These are phyloP conservation scores for Carabus problematicus DNA, from an alignment of 2,888 invertebrate species.

Conservation along the genomic window DNA sequence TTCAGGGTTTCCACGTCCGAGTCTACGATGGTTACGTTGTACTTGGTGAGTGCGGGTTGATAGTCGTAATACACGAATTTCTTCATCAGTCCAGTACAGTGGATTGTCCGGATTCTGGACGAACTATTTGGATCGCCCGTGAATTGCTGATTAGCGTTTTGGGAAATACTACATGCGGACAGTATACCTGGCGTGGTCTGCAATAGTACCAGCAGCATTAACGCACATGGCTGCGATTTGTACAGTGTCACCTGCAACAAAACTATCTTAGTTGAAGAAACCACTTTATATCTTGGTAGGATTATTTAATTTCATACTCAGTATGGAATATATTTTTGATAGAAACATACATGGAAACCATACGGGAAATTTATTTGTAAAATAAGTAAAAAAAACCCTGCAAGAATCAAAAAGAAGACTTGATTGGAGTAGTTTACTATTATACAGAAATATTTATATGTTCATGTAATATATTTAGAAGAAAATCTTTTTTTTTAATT, in stretches of 20 bases:
- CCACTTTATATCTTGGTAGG: too few relatives aligned
- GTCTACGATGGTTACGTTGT: slow-evolving; percentile 30
- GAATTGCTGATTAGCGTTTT: background rate
- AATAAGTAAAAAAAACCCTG: too few relatives aligned
- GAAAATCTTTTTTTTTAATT: too few relatives aligned
- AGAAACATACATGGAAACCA: too few relatives aligned
- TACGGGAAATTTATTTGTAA: too few relatives aligned
- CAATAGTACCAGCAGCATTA: background rate
- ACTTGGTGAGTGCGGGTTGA: background rate
- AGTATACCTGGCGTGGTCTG: background rate
- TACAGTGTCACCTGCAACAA: slow-evolving; percentile 18
- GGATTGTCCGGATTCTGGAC: slow-evolving; percentile 9
- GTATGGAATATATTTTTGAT: too few relatives aligned
- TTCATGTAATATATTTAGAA: too few relatives aligned
- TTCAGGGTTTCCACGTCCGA: slow-evolving; percentile 16
- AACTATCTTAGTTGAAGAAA: background rate
- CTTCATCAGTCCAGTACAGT: slow-evolving; percentile 21
- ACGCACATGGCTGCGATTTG: slow-evolving; percentile 11
- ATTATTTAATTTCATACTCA: too few relatives aligned
- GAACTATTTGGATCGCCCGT: background rate
- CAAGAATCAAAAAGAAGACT: too few relatives aligned
- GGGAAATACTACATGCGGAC: slow-evolving; percentile 20
- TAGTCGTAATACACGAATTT: slow-evolving; percentile 34
- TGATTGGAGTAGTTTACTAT: too few relatives aligned
- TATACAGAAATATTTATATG: too few relatives aligned